Percentiles rank a stretch among this genome's conserved stretches.
These are phyloP conservation scores for Darevskia nairensis DNA, from an alignment of 2,797 vertebrate species.

Conservation along the genomic window DNA sequence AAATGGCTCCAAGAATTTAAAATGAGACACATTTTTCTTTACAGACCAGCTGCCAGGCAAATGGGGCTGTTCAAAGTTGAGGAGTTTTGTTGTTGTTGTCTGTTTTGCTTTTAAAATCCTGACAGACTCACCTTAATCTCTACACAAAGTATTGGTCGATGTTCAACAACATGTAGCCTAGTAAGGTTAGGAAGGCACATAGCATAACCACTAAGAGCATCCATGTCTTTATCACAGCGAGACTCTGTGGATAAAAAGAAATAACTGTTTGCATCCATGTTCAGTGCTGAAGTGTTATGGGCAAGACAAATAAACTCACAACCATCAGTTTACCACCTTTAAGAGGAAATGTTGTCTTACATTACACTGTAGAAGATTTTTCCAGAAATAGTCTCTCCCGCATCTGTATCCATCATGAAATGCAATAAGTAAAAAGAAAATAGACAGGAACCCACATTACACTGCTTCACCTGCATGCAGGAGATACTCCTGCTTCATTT, in stretches of 20 bases:
- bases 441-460: not conserved
- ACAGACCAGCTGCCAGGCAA: not conserved
- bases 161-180: constrained; percentile 85
- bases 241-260: constrained; percentile 80
- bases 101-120: fast-evolving
- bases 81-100: fast-evolving
- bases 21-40: not conserved
- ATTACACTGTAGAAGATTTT: not conserved
- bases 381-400: not conserved
- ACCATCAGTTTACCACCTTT: not conserved
- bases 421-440: not conserved
- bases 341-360: not conserved
- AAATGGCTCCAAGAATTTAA: not conserved
- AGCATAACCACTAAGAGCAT: constrained; percentile 93
- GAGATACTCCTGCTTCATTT: not conserved
- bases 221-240: constrained; percentile 96
- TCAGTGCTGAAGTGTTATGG: not conserved
- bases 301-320: not conserved
- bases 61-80: not conserved
- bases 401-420: not conserved
- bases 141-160: constrained; percentile 90
- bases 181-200: constrained; percentile 96
- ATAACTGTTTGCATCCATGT: fast-evolving
- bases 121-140: constrained; percentile 90
- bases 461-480: not conserved